Evolutionary conservation across 2,888 invertebrate genomes (phyloP), one percentile per base, ranked within the genome.

Genomic region (Melieria crassipennis): DNA sequence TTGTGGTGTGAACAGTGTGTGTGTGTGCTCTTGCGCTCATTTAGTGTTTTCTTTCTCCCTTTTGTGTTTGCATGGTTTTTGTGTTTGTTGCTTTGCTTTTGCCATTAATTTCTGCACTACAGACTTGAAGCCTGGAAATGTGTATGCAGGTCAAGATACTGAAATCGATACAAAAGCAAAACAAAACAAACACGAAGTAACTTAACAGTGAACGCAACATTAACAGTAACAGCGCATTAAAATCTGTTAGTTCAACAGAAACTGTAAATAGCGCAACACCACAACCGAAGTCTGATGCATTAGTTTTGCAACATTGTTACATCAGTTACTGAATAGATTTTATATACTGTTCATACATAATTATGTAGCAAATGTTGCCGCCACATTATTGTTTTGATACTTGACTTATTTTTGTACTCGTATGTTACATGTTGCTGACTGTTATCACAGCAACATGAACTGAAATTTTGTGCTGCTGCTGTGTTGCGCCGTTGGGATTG

Each of bases 121-220:
- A 30, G 3, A 30, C n/a, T 30, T 58, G 42, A 58, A 58, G 43
- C 42, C 42, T 58, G 30, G 30, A 46, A 48, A 66, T 66, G 61
- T 71, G 73, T 71, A 75, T 75, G 74, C 75, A 76, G 76, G 76
- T 75, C 76, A 76, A 76, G 76, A 76, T 71, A 67, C 60, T 16
- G 47, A 47, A 9, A 56, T 46, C 46, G 55, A 57, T 57, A 11
- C 50, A 42, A 43, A 50, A 67, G 61, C 1, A 50, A 11, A 13
- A 65, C 6, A 56, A 45, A 11, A 11, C 13, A 13, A n/a, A 9
- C 52, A n/a, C 9, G 13, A 11, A 52, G 11, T 1, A 52, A 9
- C 2, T 50, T 50, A 52, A 7, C 52, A 30, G 30, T 2, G 30
- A 30, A 30, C 30, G 30, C 30, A 30, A 2, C 30, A 30, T 30